Evolutionary conservation across 2,797 vertebrate genomes (phyloP).

Genomic region (Melanotaenia maccullochi): DNA sequence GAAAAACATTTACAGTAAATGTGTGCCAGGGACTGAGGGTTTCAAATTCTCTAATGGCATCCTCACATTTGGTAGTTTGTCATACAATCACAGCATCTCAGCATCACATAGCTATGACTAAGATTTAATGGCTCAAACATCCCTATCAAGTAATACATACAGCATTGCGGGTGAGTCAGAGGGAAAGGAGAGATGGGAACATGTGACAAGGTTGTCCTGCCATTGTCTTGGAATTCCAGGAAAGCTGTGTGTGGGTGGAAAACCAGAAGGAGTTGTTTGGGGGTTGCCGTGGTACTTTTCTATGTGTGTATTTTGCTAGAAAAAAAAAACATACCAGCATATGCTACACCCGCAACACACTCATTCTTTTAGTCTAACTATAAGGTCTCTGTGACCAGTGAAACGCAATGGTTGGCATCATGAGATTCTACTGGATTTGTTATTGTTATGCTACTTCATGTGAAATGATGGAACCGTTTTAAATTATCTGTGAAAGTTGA

Average conservation of each 20-base stretch:
- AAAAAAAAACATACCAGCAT: constrained; percentile 9
- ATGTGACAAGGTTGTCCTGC: constrained; percentile 32
- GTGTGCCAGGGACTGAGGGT: background rate
- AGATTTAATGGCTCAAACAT: constrained; percentile 41
- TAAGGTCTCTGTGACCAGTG: constrained; percentile 7
- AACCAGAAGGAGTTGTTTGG: constrained; percentile 39
- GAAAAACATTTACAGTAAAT: constrained; percentile 22
- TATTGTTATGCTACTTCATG: constrained; percentile 9
- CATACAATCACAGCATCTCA: constrained; percentile 14
- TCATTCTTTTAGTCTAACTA: background rate
- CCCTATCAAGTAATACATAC: constrained; percentile 49
- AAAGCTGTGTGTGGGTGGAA: constrained; percentile 67
- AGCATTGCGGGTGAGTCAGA: constrained; percentile 62
- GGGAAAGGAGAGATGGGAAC: constrained; percentile 39
- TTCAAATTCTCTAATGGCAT: constrained; percentile 29
- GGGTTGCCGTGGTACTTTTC: constrained; percentile 6
- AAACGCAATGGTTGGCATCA: constrained; percentile 4
- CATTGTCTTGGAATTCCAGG: constrained; percentile 72
- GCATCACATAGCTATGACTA: constrained; percentile 19
- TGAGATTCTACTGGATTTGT: background rate
- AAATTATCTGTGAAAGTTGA: background rate
- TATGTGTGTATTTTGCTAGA: constrained; percentile 12
- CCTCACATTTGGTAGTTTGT: constrained; percentile 18
- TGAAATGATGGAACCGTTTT: constrained; percentile 7
- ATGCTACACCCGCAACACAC: background rate